Evolutionary conservation across 2,113 vertebrate species (phyloP), one percentile per base, ranked within the genome.

Genomic region (Danionella cerebrum): DNA sequence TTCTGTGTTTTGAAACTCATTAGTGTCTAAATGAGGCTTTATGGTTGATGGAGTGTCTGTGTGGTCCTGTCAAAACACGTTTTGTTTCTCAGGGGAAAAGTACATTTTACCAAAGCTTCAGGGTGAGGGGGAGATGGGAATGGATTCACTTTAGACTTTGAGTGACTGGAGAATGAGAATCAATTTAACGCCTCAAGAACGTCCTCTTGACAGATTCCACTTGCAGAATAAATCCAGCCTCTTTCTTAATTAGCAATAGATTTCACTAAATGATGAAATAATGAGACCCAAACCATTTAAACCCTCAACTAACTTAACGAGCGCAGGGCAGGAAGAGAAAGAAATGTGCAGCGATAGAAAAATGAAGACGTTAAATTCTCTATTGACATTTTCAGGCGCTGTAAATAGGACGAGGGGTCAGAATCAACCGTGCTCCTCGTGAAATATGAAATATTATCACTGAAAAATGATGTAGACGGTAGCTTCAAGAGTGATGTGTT

Each of bases 391-490:
- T 82, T 68, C 74, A 78, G 73, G 47, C 13, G 72, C 45, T 67
- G 74, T 86, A 81, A 83, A 85, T 86, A 76, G 76, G 72, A 65
- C 71, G 75, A 69, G 18, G 29, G 70, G 72, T 64, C 64, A 63
- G 81, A 84, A 84, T 76, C 81, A 80, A 83, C 82, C 82, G 59
- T 76, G 62, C 81, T 84, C 82, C 82, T 68, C 58, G 65, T 84
- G 85, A 88, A 81, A 86, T 85, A 85, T 84, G 85, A 88, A 81
- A 86, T 85, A 85, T 84, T 75, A 79, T 69, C 71, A 69, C 69
- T 76, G 81, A 69, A 72, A 69, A 31, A 36, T 31, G 69, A 72
- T 51, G 67, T 69, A 74, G 81, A 83, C 82, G 78, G 81, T 81
- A 82, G 82, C 82, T 82, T 66, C 77, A 60, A 71, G 79, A 71